A percentile compares a stretch with the other conserved stretches of the same genome.
These are phyloP conservation scores for Oreochromis aureus DNA, from an alignment of 2,113 vertebrate species.

Conservation along the genomic window DNA sequence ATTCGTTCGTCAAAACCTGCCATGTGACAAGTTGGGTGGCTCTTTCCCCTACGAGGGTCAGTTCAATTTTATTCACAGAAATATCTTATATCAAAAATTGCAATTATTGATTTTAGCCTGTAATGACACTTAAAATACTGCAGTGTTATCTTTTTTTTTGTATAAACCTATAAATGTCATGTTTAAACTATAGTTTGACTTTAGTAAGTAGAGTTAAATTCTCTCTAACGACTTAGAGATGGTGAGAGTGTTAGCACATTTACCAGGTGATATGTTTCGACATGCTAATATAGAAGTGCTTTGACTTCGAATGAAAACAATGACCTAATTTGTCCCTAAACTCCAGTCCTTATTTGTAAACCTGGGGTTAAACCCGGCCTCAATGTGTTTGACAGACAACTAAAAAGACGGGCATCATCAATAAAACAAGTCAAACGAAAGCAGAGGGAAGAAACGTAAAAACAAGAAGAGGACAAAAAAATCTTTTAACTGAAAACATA, in stretches of 20 bases:
- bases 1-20: conserved; percentile 18
- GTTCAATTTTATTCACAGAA: not conserved
- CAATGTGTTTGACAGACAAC: not conserved
- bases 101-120: not conserved
- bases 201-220: not conserved
- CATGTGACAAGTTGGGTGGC: not conserved
- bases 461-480: not conserved
- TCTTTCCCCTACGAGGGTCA: not conserved
- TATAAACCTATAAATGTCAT: not conserved
- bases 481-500: not conserved
- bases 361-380: not conserved
- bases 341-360: not conserved
- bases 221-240: not conserved
- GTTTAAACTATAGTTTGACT: not conserved
- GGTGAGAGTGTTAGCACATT: not conserved
- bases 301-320: not conserved
- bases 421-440: conserved; percentile 36
- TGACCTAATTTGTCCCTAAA: not conserved
- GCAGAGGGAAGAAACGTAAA: conserved; percentile 1
- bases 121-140: conserved; percentile 21
- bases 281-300: not conserved
- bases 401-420: not conserved
- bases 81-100: not conserved
- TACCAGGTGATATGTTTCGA: not conserved
- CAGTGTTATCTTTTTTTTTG: not conserved